Base-by-base conservation (phyloP, 2,888 invertebrate genomes). In the Brachyptera risi region DNA sequence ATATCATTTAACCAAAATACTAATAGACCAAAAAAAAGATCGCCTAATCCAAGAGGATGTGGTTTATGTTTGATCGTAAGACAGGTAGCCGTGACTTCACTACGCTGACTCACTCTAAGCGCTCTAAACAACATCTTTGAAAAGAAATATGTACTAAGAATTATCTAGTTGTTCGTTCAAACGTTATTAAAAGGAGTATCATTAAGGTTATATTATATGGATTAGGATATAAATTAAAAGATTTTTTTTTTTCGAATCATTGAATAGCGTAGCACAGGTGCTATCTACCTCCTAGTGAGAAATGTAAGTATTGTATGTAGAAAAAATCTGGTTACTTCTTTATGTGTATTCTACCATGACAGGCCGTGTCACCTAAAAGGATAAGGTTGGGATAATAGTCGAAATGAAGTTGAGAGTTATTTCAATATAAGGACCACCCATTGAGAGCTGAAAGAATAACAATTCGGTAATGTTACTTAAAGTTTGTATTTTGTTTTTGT, bases 181-280 rank as follows among this genome's bases (percentile, higher is more conserved):
- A 37, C 54, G 60, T 63, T 63, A 63, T 63, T 63, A 63, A 63
- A 60, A 63, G 63, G 56, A 58, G 49, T 63, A 63, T 63, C 63
- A 63, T 63, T 63, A 63, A 61, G 61, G 63, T 61, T 56, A 56
- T 61, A 63, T 63, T 63, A 63, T 63, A 59, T 61, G 63, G 54
- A 58, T 61, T 59, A 61, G 38, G 58, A 61, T 58, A 63, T 63
- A 63, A 63, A 60, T 63, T 62, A 62, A 56, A 11, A n/a, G 37
- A 50, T 58, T 47, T 59, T 37, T 38, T 50, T 38, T 51, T 59
- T 59, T 59, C 38, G 17, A 50, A 59, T 27, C 44, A 42, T 59
- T n/a, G 50, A 50, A 38, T 50, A 35, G 59, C 40, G 59, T 59
- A 59, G 59, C 51, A 59, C 59, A 59, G 59, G 59, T 59, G 59